These are phyloP conservation scores for Zaprionus lachaisei DNA, from an alignment of 1,140 invertebrate species.

Conservation along the genomic window DNA sequence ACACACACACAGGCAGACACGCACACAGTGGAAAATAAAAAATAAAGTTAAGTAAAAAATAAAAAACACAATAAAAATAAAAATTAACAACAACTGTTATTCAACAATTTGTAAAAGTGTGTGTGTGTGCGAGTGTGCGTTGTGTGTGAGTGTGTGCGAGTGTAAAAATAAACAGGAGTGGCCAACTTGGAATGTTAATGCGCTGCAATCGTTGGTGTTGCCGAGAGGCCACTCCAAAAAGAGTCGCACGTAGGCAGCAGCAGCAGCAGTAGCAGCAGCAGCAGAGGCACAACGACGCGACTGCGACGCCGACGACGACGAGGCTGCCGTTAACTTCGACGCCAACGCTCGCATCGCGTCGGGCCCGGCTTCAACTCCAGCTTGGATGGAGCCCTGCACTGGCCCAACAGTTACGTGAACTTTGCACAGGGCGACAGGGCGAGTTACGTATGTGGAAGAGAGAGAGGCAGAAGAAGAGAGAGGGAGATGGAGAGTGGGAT, in stretches of 20 bases:
- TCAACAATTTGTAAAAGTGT: constrained; percentile 61
- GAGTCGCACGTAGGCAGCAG: constrained; percentile 49
- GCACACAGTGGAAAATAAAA: constrained; percentile 27
- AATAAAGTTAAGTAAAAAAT: constrained; percentile 69
- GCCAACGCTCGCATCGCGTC: constrained; percentile 23
- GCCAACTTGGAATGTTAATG: constrained; percentile 81
- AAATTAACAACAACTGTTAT: constrained; percentile 77
- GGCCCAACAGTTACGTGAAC: constrained; percentile 63
- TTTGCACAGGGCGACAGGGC: constrained; percentile 32
- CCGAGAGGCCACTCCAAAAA: constrained; percentile 58
- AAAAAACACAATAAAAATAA: constrained; percentile 43
- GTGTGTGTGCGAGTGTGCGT: constrained; percentile 23
- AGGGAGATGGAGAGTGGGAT: neutral
- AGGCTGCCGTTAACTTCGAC: neutral
- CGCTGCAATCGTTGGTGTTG: constrained; percentile 75
- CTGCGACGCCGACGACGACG: neutral
- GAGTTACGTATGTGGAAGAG: constrained; percentile 2
- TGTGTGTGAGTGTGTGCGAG: constrained; percentile 49
- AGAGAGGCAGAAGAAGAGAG: neutral
- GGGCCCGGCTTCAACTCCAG: neutral
- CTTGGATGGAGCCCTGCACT: constrained; percentile 13
- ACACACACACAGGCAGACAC: neutral
- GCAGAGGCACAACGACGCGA: neutral
- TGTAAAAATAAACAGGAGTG: constrained; percentile 76
- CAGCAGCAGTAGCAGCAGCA: neutral